Percentiles rank a stretch among this genome's conserved stretches.
Conservation (phyloP, 2,888 invertebrate species). For the Cheiracanthium punctorium region DNA sequence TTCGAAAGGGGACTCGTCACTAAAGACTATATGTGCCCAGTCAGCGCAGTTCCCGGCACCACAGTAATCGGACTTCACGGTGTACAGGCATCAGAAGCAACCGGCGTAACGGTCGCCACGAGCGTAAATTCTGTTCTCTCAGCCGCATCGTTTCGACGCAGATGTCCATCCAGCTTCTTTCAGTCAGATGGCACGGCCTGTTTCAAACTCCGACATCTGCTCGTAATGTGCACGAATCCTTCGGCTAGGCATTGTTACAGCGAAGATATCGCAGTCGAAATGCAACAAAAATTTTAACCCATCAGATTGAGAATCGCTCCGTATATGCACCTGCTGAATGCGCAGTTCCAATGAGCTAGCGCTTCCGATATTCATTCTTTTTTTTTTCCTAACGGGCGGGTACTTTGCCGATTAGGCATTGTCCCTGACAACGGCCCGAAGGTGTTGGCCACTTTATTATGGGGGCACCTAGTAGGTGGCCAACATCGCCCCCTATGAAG, state of each 20-base stretch:
- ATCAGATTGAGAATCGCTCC: neutral
- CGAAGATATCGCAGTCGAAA: neutral
- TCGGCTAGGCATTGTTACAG: neutral
- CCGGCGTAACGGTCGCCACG: no score
- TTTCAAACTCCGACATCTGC: neutral
- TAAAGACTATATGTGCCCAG: slow-evolving; percentile 25
- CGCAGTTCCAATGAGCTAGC: neutral
- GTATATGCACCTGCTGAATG: neutral
- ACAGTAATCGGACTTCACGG: no score
- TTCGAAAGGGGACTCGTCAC: slow-evolving; percentile 20
- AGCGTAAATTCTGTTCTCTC: no score
- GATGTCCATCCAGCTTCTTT: neutral
- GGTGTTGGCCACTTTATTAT: no score
- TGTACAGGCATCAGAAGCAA: no score
- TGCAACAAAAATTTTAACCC: neutral
- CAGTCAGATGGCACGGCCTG: neutral
- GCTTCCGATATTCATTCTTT: no score
- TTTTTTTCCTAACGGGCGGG: no score
- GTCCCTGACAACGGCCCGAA: no score
- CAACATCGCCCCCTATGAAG: no score
- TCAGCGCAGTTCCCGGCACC: neutral
- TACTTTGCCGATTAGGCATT: no score
- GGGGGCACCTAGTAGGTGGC: no score
- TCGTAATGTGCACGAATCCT: neutral
- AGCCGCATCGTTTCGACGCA: neutral